Percentiles rank a stretch among this genome's conserved stretches.
Evolutionary conservation across 2,797 vertebrate species (phyloP).

Genomic region (Myotis vivesi): DNA sequence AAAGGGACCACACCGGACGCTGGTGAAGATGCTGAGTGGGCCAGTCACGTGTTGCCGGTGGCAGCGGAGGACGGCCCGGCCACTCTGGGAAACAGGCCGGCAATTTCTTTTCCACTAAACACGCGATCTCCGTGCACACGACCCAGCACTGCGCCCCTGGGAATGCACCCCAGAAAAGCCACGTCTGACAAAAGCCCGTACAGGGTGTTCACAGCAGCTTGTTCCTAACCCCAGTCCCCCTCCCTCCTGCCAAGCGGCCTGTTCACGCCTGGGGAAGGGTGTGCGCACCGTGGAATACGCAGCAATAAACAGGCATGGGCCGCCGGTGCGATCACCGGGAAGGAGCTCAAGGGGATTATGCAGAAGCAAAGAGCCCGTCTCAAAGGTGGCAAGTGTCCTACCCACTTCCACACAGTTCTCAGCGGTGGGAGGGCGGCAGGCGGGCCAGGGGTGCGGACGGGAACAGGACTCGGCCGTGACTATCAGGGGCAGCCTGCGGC

Average conservation of each 20-base stretch:
- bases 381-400: rapidly evolving
- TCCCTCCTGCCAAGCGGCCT: too few relatives aligned
- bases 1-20: too few relatives aligned
- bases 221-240: too few relatives aligned
- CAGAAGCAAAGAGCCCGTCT: background rate
- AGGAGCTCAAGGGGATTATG: rapidly evolving
- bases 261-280: rapidly evolving
- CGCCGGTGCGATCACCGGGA: rapidly evolving
- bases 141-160: background rate
- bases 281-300: rapidly evolving
- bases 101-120: background rate
- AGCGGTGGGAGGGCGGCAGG: too few relatives aligned
- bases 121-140: too few relatives aligned
- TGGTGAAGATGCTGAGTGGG: too few relatives aligned
- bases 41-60: too few relatives aligned
- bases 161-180: background rate
- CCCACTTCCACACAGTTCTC: too few relatives aligned
- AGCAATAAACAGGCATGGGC: too few relatives aligned
- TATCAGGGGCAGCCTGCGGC: rapidly evolving
- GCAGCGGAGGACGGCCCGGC: background rate
- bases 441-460: too few relatives aligned
- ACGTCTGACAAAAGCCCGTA: background rate
- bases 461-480: background rate
- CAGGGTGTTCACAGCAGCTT: background rate
- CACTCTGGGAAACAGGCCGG: background rate